Conservation (phyloP, 1,140 invertebrate genomes). For the Mercenaria mercenaria region DNA sequence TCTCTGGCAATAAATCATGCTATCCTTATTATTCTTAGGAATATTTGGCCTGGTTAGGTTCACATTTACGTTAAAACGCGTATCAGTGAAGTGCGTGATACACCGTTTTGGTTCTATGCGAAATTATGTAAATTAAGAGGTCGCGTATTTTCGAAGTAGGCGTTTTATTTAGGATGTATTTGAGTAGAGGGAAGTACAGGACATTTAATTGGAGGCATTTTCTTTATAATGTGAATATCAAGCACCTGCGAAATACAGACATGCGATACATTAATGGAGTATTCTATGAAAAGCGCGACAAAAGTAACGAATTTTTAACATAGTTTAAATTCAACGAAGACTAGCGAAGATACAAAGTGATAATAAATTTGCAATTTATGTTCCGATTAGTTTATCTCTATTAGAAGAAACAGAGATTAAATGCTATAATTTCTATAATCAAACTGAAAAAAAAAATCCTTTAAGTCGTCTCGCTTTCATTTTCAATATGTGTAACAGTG, state of each 20-base stretch:
- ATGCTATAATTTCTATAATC: too few species aligned
- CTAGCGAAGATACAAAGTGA: too few species aligned
- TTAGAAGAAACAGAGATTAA: too few species aligned
- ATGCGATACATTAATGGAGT: constrained; percentile 30
- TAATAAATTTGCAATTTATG: too few species aligned
- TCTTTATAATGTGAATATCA: background rate
- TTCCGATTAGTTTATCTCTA: too few species aligned
- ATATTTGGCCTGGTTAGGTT: background rate
- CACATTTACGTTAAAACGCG: background rate
- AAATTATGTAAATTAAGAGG: constrained; percentile 58
- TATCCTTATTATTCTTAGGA: constrained; percentile 38
- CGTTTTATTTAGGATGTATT: constrained; percentile 62
- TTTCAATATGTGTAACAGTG: too few species aligned
- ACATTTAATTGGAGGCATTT: constrained; percentile 45
- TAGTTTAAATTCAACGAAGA: background rate
- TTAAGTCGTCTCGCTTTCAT: too few species aligned
- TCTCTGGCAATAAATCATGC: constrained; percentile 48
- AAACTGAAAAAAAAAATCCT: too few species aligned
- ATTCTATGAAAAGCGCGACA: background rate
- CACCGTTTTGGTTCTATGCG: background rate
- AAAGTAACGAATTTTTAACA: background rate
- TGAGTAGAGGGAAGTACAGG: constrained; percentile 50
- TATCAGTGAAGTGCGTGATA: background rate
- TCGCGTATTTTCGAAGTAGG: constrained; percentile 11
- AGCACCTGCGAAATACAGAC: constrained; percentile 54